phyloP scores from a whole-genome alignment of 1,140 invertebrate genomes.

The Octopus bimaculoides region DNA sequence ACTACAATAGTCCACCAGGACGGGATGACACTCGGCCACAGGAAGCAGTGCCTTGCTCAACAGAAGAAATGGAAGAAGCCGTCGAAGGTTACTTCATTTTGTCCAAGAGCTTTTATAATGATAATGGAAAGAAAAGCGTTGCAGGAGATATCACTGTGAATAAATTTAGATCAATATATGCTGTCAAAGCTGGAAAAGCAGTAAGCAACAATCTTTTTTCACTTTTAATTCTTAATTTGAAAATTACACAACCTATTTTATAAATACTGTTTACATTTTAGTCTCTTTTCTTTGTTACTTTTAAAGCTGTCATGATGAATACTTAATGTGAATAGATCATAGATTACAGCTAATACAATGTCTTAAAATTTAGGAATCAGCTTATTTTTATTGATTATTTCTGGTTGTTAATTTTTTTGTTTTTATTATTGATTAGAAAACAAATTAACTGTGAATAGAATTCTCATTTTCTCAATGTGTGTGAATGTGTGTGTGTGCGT shows the following conservation, averaged over 20 bases:
- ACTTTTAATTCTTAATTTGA: background rate
- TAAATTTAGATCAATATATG: conserved; percentile 53
- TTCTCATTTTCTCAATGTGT: too few species aligned
- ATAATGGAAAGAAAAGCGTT: conserved; percentile 51
- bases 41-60: conserved; percentile 63
- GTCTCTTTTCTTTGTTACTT: too few species aligned
- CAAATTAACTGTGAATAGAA: too few species aligned
- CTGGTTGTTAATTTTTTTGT: too few species aligned
- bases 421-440: too few species aligned
- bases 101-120: conserved; percentile 68
- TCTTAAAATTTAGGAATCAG: too few species aligned
- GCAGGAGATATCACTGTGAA: conserved; percentile 51
- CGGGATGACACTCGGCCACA: conserved; percentile 49
- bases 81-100: conserved; percentile 75
- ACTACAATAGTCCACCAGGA: conserved; percentile 57
- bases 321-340: too few species aligned
- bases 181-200: conserved; percentile 35
- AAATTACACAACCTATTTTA: background rate
- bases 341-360: too few species aligned
- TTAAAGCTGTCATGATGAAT: too few species aligned
- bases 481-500: too few species aligned
- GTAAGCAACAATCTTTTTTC: conserved; percentile 28
- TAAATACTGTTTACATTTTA: too few species aligned
- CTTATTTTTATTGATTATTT: too few species aligned
- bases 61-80: conserved; percentile 66